A percentile compares a stretch with the other conserved stretches of the same genome.
These are phyloP conservation scores for Pseudochromis fuscus DNA, from an alignment of 2,797 vertebrate species.

Conservation along the genomic window DNA sequence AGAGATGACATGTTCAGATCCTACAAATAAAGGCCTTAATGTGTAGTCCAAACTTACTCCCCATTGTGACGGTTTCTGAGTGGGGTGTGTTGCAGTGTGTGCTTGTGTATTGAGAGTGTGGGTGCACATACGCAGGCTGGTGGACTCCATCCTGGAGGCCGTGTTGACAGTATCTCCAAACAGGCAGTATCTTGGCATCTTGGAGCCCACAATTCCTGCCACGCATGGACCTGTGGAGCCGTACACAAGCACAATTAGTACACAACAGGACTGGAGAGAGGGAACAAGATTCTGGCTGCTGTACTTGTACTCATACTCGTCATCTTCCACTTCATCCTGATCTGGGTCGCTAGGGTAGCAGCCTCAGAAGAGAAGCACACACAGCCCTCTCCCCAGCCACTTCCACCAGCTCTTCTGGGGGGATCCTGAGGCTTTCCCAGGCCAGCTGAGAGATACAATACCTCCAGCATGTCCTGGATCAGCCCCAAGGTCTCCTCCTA, in stretches of 20 bases:
- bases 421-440: no score
- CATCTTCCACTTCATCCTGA: no score
- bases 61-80: background rate
- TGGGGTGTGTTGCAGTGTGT: slow-evolving; percentile 3
- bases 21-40: background rate
- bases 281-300: background rate
- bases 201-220: slow-evolving; percentile 92
- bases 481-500: no score
- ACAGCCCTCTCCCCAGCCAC: no score
- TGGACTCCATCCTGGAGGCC: slow-evolving; percentile 93
- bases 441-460: no score
- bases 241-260: background rate
- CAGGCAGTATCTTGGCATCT: slow-evolving; percentile 94
- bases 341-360: no score
- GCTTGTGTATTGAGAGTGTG: slow-evolving; percentile 14
- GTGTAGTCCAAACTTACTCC: background rate
- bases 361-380: no score
- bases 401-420: no score
- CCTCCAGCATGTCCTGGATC: no score
- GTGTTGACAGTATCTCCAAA: slow-evolving; percentile 95
- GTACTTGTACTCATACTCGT: no score
- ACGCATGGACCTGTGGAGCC: slow-evolving; percentile 88
- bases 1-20: background rate
- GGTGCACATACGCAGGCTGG: slow-evolving; percentile 87
- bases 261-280: background rate